phyloP scores from a whole-genome alignment of 2,113 vertebrate species.

The Microcebus lehilahytsara region DNA sequence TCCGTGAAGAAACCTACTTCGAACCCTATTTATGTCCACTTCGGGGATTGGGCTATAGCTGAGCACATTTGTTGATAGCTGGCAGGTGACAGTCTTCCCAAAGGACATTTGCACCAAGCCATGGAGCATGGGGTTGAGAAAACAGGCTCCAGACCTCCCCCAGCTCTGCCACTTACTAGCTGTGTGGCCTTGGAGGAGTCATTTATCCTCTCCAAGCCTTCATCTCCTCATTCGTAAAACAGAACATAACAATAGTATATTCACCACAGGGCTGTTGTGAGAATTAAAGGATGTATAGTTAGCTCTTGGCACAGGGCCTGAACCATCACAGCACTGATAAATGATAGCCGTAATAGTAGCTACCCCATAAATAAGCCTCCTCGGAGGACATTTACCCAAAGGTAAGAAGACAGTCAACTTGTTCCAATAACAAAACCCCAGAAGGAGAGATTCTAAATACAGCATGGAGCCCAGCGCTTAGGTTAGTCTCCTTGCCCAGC shows the following conservation, averaged over 20 bases:
- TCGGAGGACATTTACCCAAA: background rate
- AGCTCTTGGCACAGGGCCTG: background rate
- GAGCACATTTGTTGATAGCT: background rate
- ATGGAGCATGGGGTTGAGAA: background rate
- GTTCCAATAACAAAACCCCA: background rate
- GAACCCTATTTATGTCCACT: background rate
- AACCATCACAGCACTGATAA: background rate
- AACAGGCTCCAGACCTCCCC: background rate
- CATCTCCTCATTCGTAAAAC: background rate
- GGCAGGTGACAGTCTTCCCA: background rate
- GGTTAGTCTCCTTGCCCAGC: background rate
- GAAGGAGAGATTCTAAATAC: background rate
- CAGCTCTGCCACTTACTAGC: background rate
- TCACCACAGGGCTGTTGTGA: background rate
- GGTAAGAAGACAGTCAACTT: background rate
- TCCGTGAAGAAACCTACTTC: background rate
- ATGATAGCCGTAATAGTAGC: background rate
- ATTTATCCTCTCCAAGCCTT: background rate
- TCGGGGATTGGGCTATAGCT: background rate
- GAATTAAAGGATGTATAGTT: background rate
- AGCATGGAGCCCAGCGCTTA: background rate
- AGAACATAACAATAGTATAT: background rate
- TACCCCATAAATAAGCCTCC: background rate
- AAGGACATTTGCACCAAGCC: background rate
- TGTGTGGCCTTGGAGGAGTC: background rate